phyloP scores from a whole-genome alignment of 2,888 invertebrate genomes.

The Caenorhabditis virilis region DNA sequence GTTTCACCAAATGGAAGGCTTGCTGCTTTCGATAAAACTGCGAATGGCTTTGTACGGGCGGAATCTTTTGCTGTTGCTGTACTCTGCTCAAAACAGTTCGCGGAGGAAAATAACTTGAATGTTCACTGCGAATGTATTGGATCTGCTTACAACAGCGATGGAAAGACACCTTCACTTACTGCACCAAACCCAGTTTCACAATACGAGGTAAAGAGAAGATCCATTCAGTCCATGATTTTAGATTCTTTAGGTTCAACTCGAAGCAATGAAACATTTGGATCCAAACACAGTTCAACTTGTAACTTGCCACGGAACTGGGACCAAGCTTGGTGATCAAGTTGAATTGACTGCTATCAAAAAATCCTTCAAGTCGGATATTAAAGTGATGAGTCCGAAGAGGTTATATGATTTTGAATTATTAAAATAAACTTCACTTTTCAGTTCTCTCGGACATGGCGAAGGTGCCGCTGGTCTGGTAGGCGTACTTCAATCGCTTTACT shows the following conservation, averaged over 20 bases:
- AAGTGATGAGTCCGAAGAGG: slow-evolving; percentile 26
- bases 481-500: slow-evolving; percentile 40
- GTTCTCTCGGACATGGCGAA: slow-evolving; percentile 50
- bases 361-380: slow-evolving; percentile 36
- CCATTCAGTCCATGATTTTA: too few relatives aligned
- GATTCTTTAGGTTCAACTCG: slow-evolving; percentile 44
- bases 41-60: slow-evolving; percentile 68
- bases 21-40: slow-evolving; percentile 66
- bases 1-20: slow-evolving; percentile 60
- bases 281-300: slow-evolving; percentile 49
- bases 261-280: slow-evolving; percentile 24
- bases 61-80: slow-evolving; percentile 67
- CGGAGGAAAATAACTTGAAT: slow-evolving; percentile 29
- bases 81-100: slow-evolving; percentile 41
- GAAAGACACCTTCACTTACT: slow-evolving; percentile 59
- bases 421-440: too few relatives aligned
- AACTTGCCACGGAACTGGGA: slow-evolving; percentile 67
- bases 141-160: slow-evolving; percentile 63
- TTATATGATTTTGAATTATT: too few relatives aligned
- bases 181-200: slow-evolving; percentile 52
- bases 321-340: slow-evolving; percentile 59
- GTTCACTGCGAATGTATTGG: slow-evolving; percentile 37
- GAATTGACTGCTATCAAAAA: slow-evolving; percentile 49
- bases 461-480: slow-evolving; percentile 49
- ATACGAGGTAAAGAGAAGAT: too few relatives aligned